Evolutionary conservation across 2,113 vertebrate species (phyloP), one percentile per base, ranked within the genome.

Genomic region (Hystrix cristata): DNA sequence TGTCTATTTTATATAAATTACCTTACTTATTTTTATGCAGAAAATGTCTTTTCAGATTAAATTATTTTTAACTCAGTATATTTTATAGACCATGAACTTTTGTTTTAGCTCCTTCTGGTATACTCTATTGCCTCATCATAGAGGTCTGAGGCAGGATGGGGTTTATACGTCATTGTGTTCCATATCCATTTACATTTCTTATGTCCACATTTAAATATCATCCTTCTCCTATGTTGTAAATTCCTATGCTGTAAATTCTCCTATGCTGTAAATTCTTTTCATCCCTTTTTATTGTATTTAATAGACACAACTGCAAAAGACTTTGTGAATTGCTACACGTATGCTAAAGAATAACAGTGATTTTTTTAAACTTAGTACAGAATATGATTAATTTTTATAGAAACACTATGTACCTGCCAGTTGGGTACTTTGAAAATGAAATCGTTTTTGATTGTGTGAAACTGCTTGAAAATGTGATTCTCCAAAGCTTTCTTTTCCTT

Each of bases 371-470:
- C 78, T 91, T 86, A 64, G 94, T 83, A 94, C 92, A 97, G 46
- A 97, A 81, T 95, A 64, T 86, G 95, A 95, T 97, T 97, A 97
- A 96, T 97, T 96, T 97, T 97, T 97, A 93, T 88, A 96, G 96
- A 95, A 96, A 97, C 97, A 96, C 62, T 92, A 7, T 97, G 97
- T 98, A 97, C 97, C 94, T 98, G 97, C 97, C 98, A 98, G 97
- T 51, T 93, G 48, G 88, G 60, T 97, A 96, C 98, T 98, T 97
- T 97, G 92, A 96, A 97, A 97, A 97, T 98, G 94, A 97, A 98
- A 95, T 95, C 88, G 79, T 87, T 94, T 97, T 93, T 78, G 53
- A 81, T 90, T 96, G 90, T 98, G 84, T 94, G 72, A 97, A 98
- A 91, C 72, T 93, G 79, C 96, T 95, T 94, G 69, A 96, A 96